Base-by-base conservation (phyloP, 1,140 invertebrate species). In the Calliopsis andreniformis region DNA sequence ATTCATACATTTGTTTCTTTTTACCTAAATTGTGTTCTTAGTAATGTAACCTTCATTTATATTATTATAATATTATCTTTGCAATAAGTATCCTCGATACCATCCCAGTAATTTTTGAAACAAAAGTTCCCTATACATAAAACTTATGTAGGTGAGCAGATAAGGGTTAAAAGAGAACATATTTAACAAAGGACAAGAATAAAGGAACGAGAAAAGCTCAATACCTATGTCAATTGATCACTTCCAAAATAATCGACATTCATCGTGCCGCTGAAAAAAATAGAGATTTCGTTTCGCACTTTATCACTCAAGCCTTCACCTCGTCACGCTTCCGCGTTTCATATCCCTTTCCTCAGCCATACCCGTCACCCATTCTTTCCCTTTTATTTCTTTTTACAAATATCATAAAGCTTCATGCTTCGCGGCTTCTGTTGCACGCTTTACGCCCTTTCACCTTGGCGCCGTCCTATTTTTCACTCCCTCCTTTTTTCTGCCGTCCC, bases 341-440 rank as follows among this genome's bases (percentile, higher is more conserved):
- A 53, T 73, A 30, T 68, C 64, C 55, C 58, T 43, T 25, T 25
- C 62, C 25, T 75, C 45, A n/a, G 4, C 35, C 49, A 28, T 53
- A 18, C 71, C 32, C 66, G 51, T 80, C 70, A 55, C 80, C 68
- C 49, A 66, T 83, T 77, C 61, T 80, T n/a, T 58, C 55, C 20
- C 69, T 53, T 80, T 63, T 62, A 53, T 77, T 83, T 76, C 77
- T 70, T 64, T 79, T 86, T 85, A 86, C 86, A 84, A 89, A 89
- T 87, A 89, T 84, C 85, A 64, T 80, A 75, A 88, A 88, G 86
- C 82, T 88, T 87, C 76, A 66, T 86, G 70, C 68, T 55, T 23
- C 45, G 25, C 71, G 49, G 35, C 63, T 68, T 23, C 66, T 76
- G 76, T 78, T 80, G 71, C 77, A 55, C 67, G 59, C 67, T 70